Evolutionary conservation across 2,113 vertebrate genomes (phyloP).

Genomic region (Ceyx margarethae): DNA sequence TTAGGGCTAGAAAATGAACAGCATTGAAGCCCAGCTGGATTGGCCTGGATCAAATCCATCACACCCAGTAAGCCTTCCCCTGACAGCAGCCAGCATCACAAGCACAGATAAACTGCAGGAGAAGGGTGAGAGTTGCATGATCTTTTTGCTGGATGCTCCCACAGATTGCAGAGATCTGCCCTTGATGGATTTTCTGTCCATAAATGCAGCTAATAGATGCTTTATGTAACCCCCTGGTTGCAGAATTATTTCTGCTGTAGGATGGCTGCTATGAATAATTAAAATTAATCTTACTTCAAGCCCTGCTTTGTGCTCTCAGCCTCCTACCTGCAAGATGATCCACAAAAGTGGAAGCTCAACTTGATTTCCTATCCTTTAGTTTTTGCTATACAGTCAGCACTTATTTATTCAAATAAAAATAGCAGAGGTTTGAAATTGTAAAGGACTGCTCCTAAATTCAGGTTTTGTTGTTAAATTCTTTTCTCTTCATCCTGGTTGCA

Average conservation of each 20-base stretch:
- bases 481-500: not conserved
- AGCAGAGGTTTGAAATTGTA: not conserved
- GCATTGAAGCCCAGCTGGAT: not conserved
- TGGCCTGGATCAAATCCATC: constrained; percentile 8
- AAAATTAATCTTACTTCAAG: not conserved
- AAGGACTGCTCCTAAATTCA: not conserved
- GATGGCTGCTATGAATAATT: not conserved
- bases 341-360: not conserved
- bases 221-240: not conserved
- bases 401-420: not conserved
- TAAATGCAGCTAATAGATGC: not conserved
- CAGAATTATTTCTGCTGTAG: not conserved
- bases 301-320: not conserved
- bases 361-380: not conserved
- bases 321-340: not conserved
- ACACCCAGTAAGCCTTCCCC: not conserved
- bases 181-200: not conserved
- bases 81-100: not conserved
- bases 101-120: not conserved
- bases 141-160: not conserved
- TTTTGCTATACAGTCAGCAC: not conserved
- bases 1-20: not conserved
- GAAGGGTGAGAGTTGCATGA: not conserved
- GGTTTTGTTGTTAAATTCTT: not conserved
- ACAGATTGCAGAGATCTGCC: not conserved